These are phyloP conservation scores for Lepidochrysops patricia DNA, from an alignment of 2,888 invertebrate genomes.

Conservation along the genomic window DNA sequence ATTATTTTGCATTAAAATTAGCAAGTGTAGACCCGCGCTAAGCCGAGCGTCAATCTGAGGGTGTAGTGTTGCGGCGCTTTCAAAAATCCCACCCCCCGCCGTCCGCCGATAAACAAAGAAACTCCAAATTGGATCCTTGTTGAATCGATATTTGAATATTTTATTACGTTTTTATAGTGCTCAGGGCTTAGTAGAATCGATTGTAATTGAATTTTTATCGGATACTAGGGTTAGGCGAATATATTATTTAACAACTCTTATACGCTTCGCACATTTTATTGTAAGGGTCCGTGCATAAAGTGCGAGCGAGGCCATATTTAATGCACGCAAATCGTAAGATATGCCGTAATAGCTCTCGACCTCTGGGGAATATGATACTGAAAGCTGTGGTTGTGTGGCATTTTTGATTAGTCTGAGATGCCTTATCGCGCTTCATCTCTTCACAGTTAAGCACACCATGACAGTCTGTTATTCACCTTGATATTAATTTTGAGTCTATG, in stretches of 20 bases:
- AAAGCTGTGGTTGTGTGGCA: neutral
- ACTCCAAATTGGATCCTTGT: constrained; percentile 27
- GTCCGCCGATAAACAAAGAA: constrained; percentile 28
- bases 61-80: constrained; percentile 16
- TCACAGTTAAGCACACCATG: too few species aligned
- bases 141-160: constrained; percentile 29
- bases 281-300: constrained; percentile 2
- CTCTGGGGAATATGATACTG: neutral
- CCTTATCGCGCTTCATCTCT: too few species aligned
- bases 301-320: neutral
- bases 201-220: constrained; percentile 20
- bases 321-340: constrained; percentile 1
- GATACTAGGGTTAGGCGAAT: constrained; percentile 12
- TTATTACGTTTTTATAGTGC: constrained; percentile 22
- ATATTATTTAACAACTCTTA: constrained; percentile 11
- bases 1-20: neutral
- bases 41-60: constrained; percentile 17
- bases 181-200: constrained; percentile 17
- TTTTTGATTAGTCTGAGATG: neutral
- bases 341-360: neutral
- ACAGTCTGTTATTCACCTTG: too few species aligned
- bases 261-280: constrained; percentile 2
- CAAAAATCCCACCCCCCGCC: constrained; percentile 25
- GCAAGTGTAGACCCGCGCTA: constrained; percentile 3
- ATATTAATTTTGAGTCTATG: too few species aligned